A percentile compares a stretch with the other conserved stretches of the same genome.
Conservation (phyloP, 2,888 invertebrate genomes). For the Callimorpha dominula region DNA sequence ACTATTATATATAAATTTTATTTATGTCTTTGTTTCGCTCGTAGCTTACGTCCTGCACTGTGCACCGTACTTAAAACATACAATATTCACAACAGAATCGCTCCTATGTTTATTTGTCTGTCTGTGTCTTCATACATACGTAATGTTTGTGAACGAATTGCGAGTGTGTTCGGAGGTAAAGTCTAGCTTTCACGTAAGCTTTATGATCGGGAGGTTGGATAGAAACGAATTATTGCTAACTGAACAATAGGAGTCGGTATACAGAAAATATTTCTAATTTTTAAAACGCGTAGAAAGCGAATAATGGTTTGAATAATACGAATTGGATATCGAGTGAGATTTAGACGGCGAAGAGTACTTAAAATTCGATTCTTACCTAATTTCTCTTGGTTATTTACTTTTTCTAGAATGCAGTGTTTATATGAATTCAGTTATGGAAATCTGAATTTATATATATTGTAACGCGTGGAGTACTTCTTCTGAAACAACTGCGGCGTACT, state of each 20-base stretch:
- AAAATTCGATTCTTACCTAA: no score
- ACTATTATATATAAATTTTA: neutral
- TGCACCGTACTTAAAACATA: constrained; percentile 25
- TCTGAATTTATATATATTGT: no score
- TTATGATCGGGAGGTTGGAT: neutral
- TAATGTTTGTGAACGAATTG: constrained; percentile 22
- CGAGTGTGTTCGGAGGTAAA: neutral
- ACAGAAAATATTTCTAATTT: neutral
- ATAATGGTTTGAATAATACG: no score
- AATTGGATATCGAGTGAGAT: no score
- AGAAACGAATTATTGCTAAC: neutral
- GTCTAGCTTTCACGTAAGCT: neutral
- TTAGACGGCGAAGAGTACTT: no score
- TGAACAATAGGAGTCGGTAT: neutral
- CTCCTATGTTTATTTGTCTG: constrained; percentile 33
- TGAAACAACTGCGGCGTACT: no score
- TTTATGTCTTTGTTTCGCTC: neutral
- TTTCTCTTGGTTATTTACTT: no score
- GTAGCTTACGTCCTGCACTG: neutral
- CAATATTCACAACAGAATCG: constrained; percentile 40
- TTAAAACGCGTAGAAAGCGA: no score
- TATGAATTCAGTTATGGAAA: no score
- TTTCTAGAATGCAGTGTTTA: no score
- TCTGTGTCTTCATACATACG: constrained; percentile 29
- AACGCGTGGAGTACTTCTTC: no score